A percentile compares a stretch with the other conserved stretches of the same genome.
Evolutionary conservation across 37 sponge, comb jelly and placozoan species (phyloP).

Genomic region (Chondrilla cf. caribensis): DNA sequence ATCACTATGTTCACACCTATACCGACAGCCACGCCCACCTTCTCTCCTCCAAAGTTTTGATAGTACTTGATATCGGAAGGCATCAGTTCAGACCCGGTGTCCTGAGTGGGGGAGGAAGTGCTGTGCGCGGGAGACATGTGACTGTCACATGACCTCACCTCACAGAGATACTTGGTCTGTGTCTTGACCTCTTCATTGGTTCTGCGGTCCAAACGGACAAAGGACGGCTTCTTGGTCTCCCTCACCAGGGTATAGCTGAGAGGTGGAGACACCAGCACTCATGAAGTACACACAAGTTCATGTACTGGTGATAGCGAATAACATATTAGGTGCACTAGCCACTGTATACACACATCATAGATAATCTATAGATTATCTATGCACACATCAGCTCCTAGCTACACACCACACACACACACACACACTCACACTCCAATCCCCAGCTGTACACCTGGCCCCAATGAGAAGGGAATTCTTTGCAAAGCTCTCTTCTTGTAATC

Average conservation of each 20-base stretch:
- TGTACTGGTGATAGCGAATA: too few relatives aligned
- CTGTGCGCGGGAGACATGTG: too few relatives aligned
- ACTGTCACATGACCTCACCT: slow-evolving; percentile 40
- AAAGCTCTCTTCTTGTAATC: slow-evolving; percentile 84
- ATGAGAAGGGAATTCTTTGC: slow-evolving; percentile 63
- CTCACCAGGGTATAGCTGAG: slow-evolving; percentile 79
- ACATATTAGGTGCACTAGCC: too few relatives aligned
- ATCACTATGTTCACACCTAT: not conserved
- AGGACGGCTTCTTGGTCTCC: slow-evolving; percentile 80
- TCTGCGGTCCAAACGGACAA: slow-evolving; percentile 70
- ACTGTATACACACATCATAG: too few relatives aligned
- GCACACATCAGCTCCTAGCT: too few relatives aligned
- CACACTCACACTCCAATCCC: slow-evolving; percentile 81
- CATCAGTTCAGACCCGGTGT: slow-evolving; percentile 87
- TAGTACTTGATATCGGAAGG: slow-evolving; percentile 88
- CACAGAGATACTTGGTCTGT: slow-evolving; percentile 83
- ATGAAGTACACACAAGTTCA: too few relatives aligned
- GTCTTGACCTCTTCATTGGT: slow-evolving; percentile 89
- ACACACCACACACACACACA: too few relatives aligned
- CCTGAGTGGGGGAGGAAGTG: slow-evolving; percentile 34
- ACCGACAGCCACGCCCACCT: slow-evolving; percentile 25
- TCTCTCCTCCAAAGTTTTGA: slow-evolving; percentile 87
- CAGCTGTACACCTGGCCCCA: slow-evolving; percentile 76
- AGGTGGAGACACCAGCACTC: too few relatives aligned
- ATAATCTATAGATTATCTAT: too few relatives aligned